Base-by-base conservation (phyloP, 2,888 invertebrate species). In the Eristalis pertinax region DNA sequence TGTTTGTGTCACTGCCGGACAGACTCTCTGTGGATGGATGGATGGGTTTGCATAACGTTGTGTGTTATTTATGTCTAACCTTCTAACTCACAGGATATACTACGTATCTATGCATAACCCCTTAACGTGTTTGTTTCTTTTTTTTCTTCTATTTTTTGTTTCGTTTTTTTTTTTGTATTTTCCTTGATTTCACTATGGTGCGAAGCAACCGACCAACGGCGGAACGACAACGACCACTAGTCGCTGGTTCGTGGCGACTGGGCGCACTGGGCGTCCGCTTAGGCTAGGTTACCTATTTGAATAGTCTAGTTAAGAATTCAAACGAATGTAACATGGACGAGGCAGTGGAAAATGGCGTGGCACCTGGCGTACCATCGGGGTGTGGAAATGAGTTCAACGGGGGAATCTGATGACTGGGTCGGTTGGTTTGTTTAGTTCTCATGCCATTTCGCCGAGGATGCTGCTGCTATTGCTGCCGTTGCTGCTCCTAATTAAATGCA, bases 401-500 rank as follows among this genome's bases (percentile, higher is more conserved):
- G 62, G 7, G 35, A 35, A 32, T 32, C 35, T 50, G 50, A 50
- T 60, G 60, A 32, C 19, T 43, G 60, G 13, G 60, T n/a, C 50
- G 13, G 60, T n/a, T 4, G 41, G 38, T 81, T 82, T 74, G 82
- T 78, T 78, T 82, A 67, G 82, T 82, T 82, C 69, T 82, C 70
- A 75, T 82, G 69, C 73, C 35, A 43, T 78, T 78, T 82, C 65
- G 69, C 60, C 67, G 64, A 62, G 77, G 82, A 81, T 74, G 82
- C 73, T 82, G 22, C 68, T 68, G 41, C 76, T 68, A 68, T 68
- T 60, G 68, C 60, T 69, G 11, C 68, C 65, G 62, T 26, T 50
- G 13, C 65, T 79, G 82, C 82, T 86, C 82, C 86, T 86, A 86
- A 86, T 82, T 86, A 86, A 86, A 86, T 86, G 86, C 86, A 86